phyloP scores from a whole-genome alignment of 2,888 invertebrate species.

The Hoplodrina blanda region DNA sequence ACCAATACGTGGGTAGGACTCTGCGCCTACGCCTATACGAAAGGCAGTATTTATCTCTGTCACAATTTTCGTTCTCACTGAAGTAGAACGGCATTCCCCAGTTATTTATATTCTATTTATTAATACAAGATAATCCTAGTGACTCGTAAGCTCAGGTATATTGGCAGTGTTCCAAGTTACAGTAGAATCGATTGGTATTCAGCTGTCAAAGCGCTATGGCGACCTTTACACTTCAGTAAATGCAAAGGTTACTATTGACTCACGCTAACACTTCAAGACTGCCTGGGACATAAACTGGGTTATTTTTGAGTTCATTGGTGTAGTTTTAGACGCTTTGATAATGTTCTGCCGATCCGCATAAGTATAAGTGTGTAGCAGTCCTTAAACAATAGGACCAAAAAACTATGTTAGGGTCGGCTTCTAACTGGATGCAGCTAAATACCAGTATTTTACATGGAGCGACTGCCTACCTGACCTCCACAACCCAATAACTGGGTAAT shows the following conservation, averaged over 20 bases:
- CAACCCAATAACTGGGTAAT: no score
- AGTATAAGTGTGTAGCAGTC: no score
- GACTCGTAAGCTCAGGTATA: slow-evolving; percentile 33
- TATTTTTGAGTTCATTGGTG: background rate
- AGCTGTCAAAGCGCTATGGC: slow-evolving; percentile 42
- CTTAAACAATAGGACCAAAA: no score
- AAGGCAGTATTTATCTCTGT: slow-evolving; percentile 8
- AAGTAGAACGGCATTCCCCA: slow-evolving; percentile 7
- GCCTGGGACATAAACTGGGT: slow-evolving; percentile 9
- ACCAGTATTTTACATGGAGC: no score
- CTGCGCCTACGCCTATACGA: slow-evolving; percentile 1
- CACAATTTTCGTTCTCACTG: background rate
- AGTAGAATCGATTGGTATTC: slow-evolving; percentile 35
- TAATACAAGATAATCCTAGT: slow-evolving; percentile 26
- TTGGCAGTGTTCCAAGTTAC: slow-evolving; percentile 41
- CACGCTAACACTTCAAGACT: slow-evolving; percentile 29
- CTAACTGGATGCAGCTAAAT: no score
- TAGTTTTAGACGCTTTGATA: background rate
- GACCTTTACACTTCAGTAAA: slow-evolving; percentile 38
- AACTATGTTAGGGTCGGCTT: no score
- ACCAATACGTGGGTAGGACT: no score
- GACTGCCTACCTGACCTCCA: no score
- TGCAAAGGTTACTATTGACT: slow-evolving; percentile 53
- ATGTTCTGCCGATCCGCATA: no score
- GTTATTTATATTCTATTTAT: slow-evolving; percentile 27